These are phyloP conservation scores for Sphenopsis melanotis DNA, from an alignment of 2,797 vertebrate species.

Conservation along the genomic window DNA sequence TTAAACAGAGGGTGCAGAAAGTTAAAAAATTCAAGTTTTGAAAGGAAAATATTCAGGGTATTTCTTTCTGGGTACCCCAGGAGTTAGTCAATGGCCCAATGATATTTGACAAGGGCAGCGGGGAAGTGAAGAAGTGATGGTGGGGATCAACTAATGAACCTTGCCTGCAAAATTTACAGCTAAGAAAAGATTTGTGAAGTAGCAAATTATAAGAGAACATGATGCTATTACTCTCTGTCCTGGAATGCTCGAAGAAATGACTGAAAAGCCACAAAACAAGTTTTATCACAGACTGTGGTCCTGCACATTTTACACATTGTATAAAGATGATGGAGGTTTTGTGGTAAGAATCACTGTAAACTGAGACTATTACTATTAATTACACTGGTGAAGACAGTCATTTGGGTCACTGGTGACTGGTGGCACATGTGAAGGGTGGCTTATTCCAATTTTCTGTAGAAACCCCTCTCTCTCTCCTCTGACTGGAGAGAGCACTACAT, in stretches of 20 bases:
- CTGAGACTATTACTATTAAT: background rate
- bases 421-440: background rate
- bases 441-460: background rate
- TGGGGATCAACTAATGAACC: background rate
- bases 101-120: background rate
- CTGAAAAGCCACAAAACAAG: background rate
- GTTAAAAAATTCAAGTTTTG: background rate
- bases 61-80: background rate
- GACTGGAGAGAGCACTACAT: background rate
- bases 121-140: background rate
- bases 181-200: background rate
- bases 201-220: background rate
- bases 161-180: background rate
- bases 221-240: background rate
- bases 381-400: background rate
- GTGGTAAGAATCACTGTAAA: background rate
- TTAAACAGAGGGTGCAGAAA: background rate
- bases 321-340: background rate
- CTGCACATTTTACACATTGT: background rate
- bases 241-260: background rate
- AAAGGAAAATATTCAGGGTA: background rate
- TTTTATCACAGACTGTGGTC: background rate
- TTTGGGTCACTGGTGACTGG: background rate
- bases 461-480: background rate
- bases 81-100: background rate